Conservation (phyloP, 2,797 vertebrate species). For the Sciurus carolinensis region DNA sequence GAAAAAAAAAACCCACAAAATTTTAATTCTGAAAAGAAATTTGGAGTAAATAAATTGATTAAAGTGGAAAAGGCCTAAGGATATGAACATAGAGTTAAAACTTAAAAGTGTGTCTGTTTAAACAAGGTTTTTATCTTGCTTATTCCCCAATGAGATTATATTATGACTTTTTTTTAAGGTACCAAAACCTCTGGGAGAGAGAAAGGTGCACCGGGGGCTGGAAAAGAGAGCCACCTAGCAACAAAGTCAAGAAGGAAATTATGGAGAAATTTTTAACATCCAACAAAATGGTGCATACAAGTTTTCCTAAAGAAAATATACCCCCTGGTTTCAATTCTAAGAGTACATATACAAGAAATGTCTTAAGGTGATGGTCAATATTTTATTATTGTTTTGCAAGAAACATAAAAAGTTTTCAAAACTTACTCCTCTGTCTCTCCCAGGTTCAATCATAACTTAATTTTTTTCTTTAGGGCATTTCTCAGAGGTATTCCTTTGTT, state of each 20-base stretch:
- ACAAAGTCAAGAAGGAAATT: background rate
- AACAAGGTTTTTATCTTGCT: background rate
- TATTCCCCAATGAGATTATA: background rate
- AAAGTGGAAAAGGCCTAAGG: background rate
- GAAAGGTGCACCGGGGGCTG: background rate
- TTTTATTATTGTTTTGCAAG: constrained; percentile 31
- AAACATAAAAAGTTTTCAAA: background rate
- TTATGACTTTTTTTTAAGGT: background rate
- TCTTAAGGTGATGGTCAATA: background rate
- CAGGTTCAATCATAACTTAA: background rate
- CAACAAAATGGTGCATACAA: background rate
- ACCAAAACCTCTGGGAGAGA: background rate
- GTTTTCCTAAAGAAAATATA: constrained; percentile 12
- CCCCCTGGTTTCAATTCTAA: background rate
- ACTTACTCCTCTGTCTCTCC: background rate
- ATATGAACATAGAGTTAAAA: background rate
- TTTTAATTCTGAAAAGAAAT: constrained; percentile 40
- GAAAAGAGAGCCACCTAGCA: background rate
- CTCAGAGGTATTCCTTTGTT: constrained; percentile 23
- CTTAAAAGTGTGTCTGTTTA: background rate
- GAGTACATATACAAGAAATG: background rate
- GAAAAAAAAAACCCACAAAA: background rate
- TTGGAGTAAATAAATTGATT: background rate
- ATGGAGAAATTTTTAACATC: background rate
- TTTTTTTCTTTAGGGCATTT: background rate